These are phyloP conservation scores for Entomobrya proxima DNA, from an alignment of 2,888 invertebrate species.

Conservation along the genomic window DNA sequence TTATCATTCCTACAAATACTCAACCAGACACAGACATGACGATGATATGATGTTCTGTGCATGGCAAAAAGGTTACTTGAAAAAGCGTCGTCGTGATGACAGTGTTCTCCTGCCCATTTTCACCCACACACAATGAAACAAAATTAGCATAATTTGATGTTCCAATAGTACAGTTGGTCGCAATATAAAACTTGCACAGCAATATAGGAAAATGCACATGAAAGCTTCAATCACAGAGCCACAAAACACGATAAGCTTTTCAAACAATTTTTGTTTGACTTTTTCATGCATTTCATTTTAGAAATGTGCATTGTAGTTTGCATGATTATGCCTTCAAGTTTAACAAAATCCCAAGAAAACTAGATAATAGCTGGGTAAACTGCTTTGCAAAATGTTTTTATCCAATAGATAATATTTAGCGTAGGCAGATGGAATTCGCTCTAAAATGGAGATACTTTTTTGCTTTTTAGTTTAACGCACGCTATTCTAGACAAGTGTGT, in stretches of 20 bases:
- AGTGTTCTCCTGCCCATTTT: slow-evolving; percentile 41
- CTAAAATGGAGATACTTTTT: not conserved
- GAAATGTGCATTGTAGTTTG: not conserved
- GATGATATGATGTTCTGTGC: not conserved
- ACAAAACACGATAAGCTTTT: not conserved
- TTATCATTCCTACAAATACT: too few relatives aligned
- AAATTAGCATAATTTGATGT: slow-evolving; percentile 21
- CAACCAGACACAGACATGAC: not conserved
- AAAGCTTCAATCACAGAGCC: not conserved
- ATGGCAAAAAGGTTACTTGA: not conserved
- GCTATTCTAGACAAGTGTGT: not conserved
- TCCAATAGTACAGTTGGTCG: too few relatives aligned
- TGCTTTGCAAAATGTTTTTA: too few relatives aligned
- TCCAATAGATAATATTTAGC: not conserved
- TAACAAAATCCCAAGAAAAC: not conserved
- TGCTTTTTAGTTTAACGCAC: not conserved
- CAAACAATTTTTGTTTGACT: not conserved
- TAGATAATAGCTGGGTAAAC: not conserved
- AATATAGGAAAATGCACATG: slow-evolving; percentile 4
- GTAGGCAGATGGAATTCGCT: not conserved
- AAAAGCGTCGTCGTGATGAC: slow-evolving; percentile 47
- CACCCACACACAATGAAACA: slow-evolving; percentile 37
- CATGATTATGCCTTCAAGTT: not conserved
- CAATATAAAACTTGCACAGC: too few relatives aligned
- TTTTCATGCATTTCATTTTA: not conserved